These are phyloP conservation scores for Mastomys natalensis DNA, from an alignment of 2,113 vertebrate genomes.

Conservation along the genomic window DNA sequence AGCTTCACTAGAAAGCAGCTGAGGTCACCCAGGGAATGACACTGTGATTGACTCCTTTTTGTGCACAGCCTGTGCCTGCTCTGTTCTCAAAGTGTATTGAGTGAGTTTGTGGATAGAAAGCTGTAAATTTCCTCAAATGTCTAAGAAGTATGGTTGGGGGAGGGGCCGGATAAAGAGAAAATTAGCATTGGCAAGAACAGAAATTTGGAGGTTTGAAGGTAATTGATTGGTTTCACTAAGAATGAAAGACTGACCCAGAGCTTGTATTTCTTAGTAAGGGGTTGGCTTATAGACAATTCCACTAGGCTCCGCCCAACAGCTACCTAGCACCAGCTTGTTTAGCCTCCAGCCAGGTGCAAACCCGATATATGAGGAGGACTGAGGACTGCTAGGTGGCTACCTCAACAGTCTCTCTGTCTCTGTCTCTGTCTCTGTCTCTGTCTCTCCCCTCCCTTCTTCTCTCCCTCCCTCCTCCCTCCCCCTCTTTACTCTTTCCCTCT, in stretches of 20 bases:
- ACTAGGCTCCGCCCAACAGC: too few relatives aligned
- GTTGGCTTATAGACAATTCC: too few relatives aligned
- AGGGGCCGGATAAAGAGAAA: not conserved
- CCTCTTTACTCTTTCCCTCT: too few relatives aligned
- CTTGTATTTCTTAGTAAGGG: not conserved
- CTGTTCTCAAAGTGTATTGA: not conserved
- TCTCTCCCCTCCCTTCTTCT: too few relatives aligned
- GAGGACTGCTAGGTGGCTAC: too few relatives aligned
- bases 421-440: too few relatives aligned
- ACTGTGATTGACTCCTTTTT: not conserved
- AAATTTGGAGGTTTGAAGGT: not conserved
- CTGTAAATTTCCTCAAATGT: not conserved
- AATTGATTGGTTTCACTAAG: not conserved
- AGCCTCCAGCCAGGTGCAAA: too few relatives aligned
- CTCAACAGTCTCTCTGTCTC: too few relatives aligned
- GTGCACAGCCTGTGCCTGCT: not conserved
- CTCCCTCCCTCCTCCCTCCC: too few relatives aligned
- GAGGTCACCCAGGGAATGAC: not conserved
- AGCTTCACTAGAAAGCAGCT: not conserved
- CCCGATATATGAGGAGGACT: too few relatives aligned
- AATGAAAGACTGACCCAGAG: not conserved
- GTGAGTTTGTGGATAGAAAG: not conserved
- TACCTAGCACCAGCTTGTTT: too few relatives aligned
- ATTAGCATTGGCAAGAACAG: not conserved
- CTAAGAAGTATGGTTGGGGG: not conserved